Conservation (phyloP, 2,113 vertebrate genomes). For the Parus major region DNA sequence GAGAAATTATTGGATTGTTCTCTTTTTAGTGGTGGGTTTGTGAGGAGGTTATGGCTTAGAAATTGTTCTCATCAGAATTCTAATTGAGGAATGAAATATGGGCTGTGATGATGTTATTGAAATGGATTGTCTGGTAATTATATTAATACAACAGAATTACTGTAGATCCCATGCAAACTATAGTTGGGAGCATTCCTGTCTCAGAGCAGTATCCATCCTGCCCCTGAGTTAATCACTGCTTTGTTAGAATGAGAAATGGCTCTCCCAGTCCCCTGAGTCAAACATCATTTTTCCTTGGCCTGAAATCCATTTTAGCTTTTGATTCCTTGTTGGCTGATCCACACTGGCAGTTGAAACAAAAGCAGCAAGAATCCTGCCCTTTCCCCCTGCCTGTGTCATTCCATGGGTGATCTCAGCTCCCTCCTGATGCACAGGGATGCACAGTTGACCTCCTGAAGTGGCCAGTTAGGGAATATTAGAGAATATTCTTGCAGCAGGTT, state of each 20-base stretch:
- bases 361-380: neutral
- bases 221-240: neutral
- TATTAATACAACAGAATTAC: constrained; percentile 50
- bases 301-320: neutral
- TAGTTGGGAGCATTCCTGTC: neutral
- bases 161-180: neutral
- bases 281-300: neutral
- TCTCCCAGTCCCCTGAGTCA: neutral
- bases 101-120: constrained; percentile 40
- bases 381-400: neutral
- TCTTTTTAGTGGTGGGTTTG: constrained; percentile 47
- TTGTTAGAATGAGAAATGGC: constrained; percentile 8
- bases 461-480: neutral
- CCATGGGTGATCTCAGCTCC: accelerated
- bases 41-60: constrained; percentile 53
- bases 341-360: neutral
- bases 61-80: constrained; percentile 47
- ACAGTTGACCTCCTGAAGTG: accelerated
- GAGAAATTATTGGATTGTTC: constrained; percentile 56
- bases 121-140: constrained; percentile 59
- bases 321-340: neutral
- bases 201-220: neutral
- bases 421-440: accelerated
- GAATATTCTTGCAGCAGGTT: neutral
- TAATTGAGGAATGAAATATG: constrained; percentile 61